Evolutionary conservation across 2,888 invertebrate species (phyloP), one percentile per base, ranked within the genome.

Genomic region (Callimorpha dominula): DNA sequence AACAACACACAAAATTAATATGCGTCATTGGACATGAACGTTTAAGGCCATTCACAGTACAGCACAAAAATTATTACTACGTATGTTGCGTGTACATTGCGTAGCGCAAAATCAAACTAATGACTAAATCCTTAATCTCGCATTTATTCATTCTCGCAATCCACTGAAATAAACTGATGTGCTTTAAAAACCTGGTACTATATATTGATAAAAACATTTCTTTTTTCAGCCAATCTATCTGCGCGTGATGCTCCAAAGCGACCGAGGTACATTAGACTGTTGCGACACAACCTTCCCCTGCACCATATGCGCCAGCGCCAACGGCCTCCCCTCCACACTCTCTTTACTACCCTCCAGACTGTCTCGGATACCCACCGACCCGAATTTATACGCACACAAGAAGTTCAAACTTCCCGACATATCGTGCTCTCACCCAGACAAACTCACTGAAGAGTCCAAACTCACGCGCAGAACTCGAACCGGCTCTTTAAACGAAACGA

Each of bases 221-320:
- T 65, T 65, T 65, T 49, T 70, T 8, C 97, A 98, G 98, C 98
- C 98, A 87, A 97, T 98, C 93, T 98, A 97, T 96, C 96, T 98
- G 85, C 97, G 96, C 89, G 96, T 97, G 94, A 95, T 96, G 92
- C 96, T 98, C 85, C 96, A 96, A 89, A 95, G 96, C 88, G 97
- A 97, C 90, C 96, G 98, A 98, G 98, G 98, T 98, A 98, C 95
- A 92, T 93, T 97, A 91, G 93, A 95, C 89, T 97, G 97, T 94
- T 96, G 96, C 96, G 94, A 95, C 92, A 89, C 92, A 84, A 92
- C 90, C 81, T 87, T 89, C 79, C 89, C 92, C 49, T 91, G 92
- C 87, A 87, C 92, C 69, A 91, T 93, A 73, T 94, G 95, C 90
- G 87, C 91, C 11, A 78, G 85, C 73, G 79, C 84, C 43, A 81